Percentiles rank a stretch among this genome's conserved stretches.
phyloP scores from a whole-genome alignment of 2,888 invertebrate species.

The Ichneumon xanthorius region DNA sequence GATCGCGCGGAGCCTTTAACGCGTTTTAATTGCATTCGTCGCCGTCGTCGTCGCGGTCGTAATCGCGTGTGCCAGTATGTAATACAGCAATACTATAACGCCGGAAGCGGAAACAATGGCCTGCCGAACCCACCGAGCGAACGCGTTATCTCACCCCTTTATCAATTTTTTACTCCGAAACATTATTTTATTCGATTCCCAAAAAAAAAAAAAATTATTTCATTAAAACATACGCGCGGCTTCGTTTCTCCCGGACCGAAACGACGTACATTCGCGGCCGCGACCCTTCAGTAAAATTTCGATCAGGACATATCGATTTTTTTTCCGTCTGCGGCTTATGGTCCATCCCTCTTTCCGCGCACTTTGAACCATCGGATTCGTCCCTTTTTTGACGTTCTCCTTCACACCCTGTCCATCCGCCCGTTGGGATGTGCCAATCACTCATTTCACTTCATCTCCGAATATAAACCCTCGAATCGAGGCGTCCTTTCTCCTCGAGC shows the following conservation, averaged over 20 bases:
- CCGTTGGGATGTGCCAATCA: slow-evolving; percentile 39
- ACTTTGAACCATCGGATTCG: slow-evolving; percentile 29
- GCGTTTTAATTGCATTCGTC: slow-evolving; percentile 64
- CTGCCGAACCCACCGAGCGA: slow-evolving; percentile 70
- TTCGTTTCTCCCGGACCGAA: slow-evolving; percentile 46
- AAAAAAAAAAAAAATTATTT: slow-evolving; percentile 28
- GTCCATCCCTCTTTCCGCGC: neutral
- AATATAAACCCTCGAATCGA: slow-evolving; percentile 13
- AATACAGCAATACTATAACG: slow-evolving; percentile 6
- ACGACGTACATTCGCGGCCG: slow-evolving; percentile 47
- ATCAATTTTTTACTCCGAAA: slow-evolving; percentile 72
- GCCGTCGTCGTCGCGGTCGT: slow-evolving; percentile 32
- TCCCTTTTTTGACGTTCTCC: slow-evolving; percentile 21
- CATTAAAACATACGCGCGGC: slow-evolving; percentile 38
- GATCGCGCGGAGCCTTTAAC: slow-evolving; percentile 53
- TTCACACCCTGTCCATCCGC: neutral
- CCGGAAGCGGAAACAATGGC: slow-evolving; percentile 77
- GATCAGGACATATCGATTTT: slow-evolving; percentile 15
- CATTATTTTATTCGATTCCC: slow-evolving; percentile 55
- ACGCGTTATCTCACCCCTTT: slow-evolving; percentile 71
- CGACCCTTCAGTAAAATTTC: slow-evolving; percentile 69
- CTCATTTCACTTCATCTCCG: slow-evolving; percentile 8
- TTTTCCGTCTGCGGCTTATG: neutral
- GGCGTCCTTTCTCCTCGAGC: slow-evolving; percentile 33
- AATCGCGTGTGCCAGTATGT: slow-evolving; percentile 26